Evolutionary conservation across 2,888 invertebrate species (phyloP).

Genomic region (Nomada flava): DNA sequence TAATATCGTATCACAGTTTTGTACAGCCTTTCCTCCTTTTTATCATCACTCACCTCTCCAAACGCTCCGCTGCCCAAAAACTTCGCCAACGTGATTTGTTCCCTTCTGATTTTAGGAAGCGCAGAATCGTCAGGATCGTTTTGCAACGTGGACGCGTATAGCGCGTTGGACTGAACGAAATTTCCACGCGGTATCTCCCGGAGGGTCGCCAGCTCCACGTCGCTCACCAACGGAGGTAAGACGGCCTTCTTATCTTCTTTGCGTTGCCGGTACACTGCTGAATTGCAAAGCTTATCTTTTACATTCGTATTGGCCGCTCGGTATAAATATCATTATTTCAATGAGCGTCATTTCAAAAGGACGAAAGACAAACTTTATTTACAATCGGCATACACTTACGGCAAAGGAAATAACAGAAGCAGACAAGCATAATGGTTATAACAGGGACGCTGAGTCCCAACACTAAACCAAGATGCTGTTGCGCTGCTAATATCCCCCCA

Average conservation of each 20-base stretch:
- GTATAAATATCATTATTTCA: neutral
- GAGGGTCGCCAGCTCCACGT: constrained; percentile 94
- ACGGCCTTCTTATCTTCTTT: constrained; percentile 89
- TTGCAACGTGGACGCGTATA: constrained; percentile 89
- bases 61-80: constrained; percentile 98
- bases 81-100: constrained; percentile 94
- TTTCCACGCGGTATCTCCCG: constrained; percentile 91
- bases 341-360: neutral
- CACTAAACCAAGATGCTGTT: constrained; percentile 86
- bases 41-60: constrained; percentile 89
- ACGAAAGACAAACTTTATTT: constrained; percentile 8
- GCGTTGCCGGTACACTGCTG: constrained; percentile 87
- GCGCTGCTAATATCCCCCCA: constrained; percentile 83
- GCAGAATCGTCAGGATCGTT: constrained; percentile 91
- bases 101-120: constrained; percentile 93
- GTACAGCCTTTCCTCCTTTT: neutral
- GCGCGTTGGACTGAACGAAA: constrained; percentile 93
- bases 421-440: constrained; percentile 80
- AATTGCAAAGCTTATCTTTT: constrained; percentile 39
- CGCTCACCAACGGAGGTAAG: constrained; percentile 87
- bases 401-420: constrained; percentile 85
- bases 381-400: constrained; percentile 83
- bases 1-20: neutral
- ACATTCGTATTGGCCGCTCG: neutral
- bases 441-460: constrained; percentile 88